Evolutionary conservation across 2,113 vertebrate genomes (phyloP), one percentile per base, ranked within the genome.

Genomic region (Cryptotis parvus): DNA sequence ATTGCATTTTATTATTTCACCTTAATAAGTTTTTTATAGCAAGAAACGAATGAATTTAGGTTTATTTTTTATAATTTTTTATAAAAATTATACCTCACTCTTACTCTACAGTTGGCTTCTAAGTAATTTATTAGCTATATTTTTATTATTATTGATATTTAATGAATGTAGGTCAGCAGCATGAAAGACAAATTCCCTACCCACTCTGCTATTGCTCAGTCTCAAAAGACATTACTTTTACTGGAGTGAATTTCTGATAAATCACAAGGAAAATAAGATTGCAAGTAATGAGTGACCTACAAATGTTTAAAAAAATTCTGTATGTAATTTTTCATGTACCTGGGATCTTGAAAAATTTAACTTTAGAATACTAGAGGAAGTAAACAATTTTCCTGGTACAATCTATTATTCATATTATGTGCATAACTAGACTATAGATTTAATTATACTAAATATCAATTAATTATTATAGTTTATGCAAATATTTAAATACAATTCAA

Each of bases 191-290:
- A 24, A 58, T 22, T 18, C 55, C 55, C 20, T 58, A 24, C 55
- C 4, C 22, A 24, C 55, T 58, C 15, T 58, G 16, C 7, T 18
- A 58, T 58, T 18, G 55, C 55, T 58, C 55, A 22, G 22, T 3
- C 18, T 20, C 18, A 18, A 16, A 49, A 49, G 14, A 10, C 45
- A 58, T 41, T 90, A 35, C 45, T 73, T 82, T 75, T 65, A 68
- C 18, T 65, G 6, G 82, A 83, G 58, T 72, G 3, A 49, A 41
- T 79, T 63, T 91, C 75, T 90, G 24, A 14, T 31, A 91, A 10
- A 27, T 92, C 75, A 41, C 52, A 84, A 66, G 9, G 11, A 72
- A 78, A 77, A 88, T 87, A 68, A 35, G 22, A 81, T 43, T 66
- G 33, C 61, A 74, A 94, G 8, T 85, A 79, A 69, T 49, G 0